phyloP scores from a whole-genome alignment of 2,888 invertebrate genomes.

The Chelonus formosanus region DNA sequence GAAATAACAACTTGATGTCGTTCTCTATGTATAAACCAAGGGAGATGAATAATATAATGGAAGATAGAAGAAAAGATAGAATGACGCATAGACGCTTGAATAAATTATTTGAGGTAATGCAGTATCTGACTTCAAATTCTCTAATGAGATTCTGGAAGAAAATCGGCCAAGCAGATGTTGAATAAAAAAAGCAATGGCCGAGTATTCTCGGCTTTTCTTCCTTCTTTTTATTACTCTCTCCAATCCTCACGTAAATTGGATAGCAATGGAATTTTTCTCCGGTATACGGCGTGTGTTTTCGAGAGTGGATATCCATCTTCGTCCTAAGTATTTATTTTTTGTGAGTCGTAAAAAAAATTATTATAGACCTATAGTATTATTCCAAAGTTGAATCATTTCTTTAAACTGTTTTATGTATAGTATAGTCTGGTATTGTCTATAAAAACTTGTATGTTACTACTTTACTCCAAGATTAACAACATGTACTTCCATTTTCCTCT shows the following conservation, averaged over 20 bases:
- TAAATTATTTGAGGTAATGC: constrained; percentile 23
- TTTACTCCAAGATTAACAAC: too few relatives aligned
- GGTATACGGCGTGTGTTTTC: not conserved
- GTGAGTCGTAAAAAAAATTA: constrained; percentile 19
- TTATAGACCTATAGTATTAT: constrained; percentile 28
- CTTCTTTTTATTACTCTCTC: not conserved
- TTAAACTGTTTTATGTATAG: constrained; percentile 24
- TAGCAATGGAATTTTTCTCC: not conserved
- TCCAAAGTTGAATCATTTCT: constrained; percentile 7
- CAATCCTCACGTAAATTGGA: constrained; percentile 14
- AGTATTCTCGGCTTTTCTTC: not conserved
- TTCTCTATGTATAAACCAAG: not conserved
- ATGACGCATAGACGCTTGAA: constrained; percentile 11
- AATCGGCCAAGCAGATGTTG: constrained; percentile 11
- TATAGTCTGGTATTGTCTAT: too few relatives aligned
- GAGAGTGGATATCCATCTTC: not conserved
- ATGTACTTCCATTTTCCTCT: too few relatives aligned
- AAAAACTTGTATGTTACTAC: too few relatives aligned
- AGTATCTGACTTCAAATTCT: constrained; percentile 23
- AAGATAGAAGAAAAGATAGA: too few relatives aligned
- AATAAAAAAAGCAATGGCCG: constrained; percentile 7
- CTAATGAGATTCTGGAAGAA: constrained; percentile 28
- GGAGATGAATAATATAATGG: too few relatives aligned
- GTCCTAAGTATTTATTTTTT: not conserved
- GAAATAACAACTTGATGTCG: constrained; percentile 27